These are phyloP conservation scores for Gallinago jamesoni DNA, from an alignment of 2,113 vertebrate genomes.

Conservation along the genomic window DNA sequence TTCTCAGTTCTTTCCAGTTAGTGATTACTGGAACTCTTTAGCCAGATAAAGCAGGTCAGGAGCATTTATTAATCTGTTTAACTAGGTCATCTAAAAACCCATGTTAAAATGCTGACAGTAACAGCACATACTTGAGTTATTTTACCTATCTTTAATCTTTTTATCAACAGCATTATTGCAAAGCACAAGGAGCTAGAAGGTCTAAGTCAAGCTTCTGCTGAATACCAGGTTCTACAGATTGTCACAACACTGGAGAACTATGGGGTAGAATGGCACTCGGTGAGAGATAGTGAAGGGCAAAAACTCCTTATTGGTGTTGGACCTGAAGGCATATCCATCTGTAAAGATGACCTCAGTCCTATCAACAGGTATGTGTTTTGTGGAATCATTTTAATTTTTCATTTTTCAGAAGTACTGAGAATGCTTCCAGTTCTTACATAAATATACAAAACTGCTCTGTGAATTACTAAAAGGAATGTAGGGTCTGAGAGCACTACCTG, in stretches of 20 bases:
- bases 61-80: not conserved
- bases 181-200: slow-evolving; percentile 92
- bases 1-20: not conserved
- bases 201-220: slow-evolving; percentile 84
- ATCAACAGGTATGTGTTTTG: slow-evolving; percentile 85
- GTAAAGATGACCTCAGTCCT: slow-evolving; percentile 91
- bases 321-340: slow-evolving; percentile 92
- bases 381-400: not conserved
- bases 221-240: slow-evolving; percentile 94
- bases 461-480: not conserved
- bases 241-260: slow-evolving; percentile 91
- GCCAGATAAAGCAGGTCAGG: not conserved
- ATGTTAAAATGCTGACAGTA: not conserved
- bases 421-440: not conserved
- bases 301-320: slow-evolving; percentile 91
- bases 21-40: not conserved
- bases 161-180: slow-evolving; percentile 81
- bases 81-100: not conserved
- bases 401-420: not conserved
- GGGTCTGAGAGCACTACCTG: not conserved
- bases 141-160: not conserved
- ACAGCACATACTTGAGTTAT: not conserved
- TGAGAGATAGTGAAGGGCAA: slow-evolving; percentile 87
- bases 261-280: slow-evolving; percentile 95
- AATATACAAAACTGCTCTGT: not conserved